Conservation (phyloP, 2,113 vertebrate genomes). For the Podiceps cristatus region DNA sequence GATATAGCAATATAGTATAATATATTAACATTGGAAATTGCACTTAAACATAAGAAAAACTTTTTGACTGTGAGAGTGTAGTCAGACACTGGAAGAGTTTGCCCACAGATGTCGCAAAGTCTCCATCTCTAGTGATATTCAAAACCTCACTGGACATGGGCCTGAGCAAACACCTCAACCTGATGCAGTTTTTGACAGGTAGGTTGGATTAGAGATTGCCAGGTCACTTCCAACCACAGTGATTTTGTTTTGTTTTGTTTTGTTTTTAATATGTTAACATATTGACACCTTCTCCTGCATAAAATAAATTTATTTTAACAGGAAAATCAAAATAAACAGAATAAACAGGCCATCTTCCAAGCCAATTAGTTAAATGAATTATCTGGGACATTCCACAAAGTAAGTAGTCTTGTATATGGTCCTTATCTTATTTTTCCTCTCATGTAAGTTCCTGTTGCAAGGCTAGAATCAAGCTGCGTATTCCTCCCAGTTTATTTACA, state of each 20-base stretch:
- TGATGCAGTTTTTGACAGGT: not conserved
- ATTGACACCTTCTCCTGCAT: not conserved
- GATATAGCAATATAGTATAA: not conserved
- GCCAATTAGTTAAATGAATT: not conserved
- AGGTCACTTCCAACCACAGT: not conserved
- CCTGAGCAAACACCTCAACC: not conserved
- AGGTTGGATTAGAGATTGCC: not conserved
- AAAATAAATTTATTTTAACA: not conserved
- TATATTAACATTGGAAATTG: not conserved
- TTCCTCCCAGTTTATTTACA: not conserved
- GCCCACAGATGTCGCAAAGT: not conserved
- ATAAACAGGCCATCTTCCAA: not conserved
- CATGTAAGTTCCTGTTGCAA: not conserved
- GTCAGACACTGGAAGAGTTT: not conserved
- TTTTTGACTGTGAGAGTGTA: not conserved
- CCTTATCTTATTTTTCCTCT: not conserved
- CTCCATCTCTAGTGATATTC: not conserved
- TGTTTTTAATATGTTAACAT: not conserved
- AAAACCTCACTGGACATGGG: not conserved
- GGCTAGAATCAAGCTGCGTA: not conserved
- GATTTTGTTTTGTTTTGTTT: not conserved
- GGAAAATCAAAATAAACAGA: not conserved
- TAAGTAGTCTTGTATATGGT: accelerated
- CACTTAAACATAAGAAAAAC: not conserved
- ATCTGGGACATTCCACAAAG: not conserved